These are phyloP conservation scores for Lepus townsendii DNA, from an alignment of 2,797 vertebrate genomes.

Conservation along the genomic window DNA sequence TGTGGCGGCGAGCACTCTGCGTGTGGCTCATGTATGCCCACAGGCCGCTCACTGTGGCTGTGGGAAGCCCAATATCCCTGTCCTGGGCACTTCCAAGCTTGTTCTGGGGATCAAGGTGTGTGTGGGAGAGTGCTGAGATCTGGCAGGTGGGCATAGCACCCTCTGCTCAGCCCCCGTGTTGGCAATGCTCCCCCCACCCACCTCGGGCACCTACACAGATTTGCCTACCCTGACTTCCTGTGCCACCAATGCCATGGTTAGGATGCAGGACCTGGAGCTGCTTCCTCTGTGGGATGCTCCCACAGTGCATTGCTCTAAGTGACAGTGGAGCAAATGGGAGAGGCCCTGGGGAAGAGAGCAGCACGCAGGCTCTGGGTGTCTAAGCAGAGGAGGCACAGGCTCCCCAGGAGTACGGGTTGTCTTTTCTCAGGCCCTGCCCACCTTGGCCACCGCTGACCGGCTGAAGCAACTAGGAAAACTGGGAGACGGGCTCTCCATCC, in stretches of 20 bases:
- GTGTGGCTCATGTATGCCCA: background rate
- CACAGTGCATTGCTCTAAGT: background rate
- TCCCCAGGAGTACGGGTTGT: background rate
- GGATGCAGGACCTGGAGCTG: background rate
- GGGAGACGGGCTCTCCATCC: background rate
- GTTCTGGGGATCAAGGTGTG: background rate
- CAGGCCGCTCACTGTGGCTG: background rate
- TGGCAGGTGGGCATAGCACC: background rate
- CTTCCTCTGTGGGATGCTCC: background rate
- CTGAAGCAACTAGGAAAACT: background rate
- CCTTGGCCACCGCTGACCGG: background rate
- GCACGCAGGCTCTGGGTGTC: background rate
- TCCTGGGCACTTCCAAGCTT: background rate
- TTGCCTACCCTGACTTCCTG: background rate
- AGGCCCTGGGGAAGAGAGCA: background rate
- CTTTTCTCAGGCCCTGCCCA: background rate
- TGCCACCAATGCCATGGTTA: background rate
- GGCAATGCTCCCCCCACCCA: background rate
- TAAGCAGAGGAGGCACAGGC: background rate
- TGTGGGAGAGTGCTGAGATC: background rate
- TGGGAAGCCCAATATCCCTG: background rate
- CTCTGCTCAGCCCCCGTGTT: background rate
- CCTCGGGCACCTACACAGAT: background rate
- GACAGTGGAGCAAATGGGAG: background rate
- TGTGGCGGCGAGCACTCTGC: background rate